Conservation (phyloP, 2,113 vertebrate genomes). For the Catharus bicknelli region DNA sequence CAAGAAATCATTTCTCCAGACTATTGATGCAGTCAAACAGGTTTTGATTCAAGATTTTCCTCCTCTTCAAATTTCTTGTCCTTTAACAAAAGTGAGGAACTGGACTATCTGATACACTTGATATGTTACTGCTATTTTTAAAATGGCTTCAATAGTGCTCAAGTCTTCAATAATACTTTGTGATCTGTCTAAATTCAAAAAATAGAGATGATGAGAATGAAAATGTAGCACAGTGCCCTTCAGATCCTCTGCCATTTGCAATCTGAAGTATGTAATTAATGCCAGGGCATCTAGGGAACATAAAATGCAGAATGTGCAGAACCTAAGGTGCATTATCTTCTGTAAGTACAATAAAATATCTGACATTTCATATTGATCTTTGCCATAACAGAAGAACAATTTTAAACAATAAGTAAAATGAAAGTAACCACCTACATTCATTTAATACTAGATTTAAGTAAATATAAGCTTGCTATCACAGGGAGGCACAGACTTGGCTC, state of each 20-base stretch:
- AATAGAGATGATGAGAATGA: not conserved
- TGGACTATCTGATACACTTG: not conserved
- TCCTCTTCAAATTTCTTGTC: not conserved
- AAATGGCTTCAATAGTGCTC: not conserved
- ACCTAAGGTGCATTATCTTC: not conserved
- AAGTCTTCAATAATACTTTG: not conserved
- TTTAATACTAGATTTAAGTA: not conserved
- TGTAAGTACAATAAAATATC: not conserved
- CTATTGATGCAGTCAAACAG: not conserved
- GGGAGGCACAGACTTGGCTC: not conserved
- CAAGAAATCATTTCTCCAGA: not conserved
- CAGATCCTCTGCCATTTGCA: not conserved
- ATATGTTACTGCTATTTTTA: not conserved
- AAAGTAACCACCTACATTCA: not conserved
- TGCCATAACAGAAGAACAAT: not conserved
- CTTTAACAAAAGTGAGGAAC: not conserved
- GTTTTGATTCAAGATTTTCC: not conserved
- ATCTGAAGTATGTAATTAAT: constrained; percentile 14
- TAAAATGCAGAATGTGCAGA: not conserved
- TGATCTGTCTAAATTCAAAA: not conserved
- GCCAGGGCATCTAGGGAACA: not conserved
- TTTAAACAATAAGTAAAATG: not conserved
- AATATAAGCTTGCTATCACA: not conserved
- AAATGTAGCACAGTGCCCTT: not conserved
- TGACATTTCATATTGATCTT: not conserved